These are phyloP conservation scores for Leptoteleia sp. DNA, from an alignment of 1,140 invertebrate species.

Conservation along the genomic window DNA sequence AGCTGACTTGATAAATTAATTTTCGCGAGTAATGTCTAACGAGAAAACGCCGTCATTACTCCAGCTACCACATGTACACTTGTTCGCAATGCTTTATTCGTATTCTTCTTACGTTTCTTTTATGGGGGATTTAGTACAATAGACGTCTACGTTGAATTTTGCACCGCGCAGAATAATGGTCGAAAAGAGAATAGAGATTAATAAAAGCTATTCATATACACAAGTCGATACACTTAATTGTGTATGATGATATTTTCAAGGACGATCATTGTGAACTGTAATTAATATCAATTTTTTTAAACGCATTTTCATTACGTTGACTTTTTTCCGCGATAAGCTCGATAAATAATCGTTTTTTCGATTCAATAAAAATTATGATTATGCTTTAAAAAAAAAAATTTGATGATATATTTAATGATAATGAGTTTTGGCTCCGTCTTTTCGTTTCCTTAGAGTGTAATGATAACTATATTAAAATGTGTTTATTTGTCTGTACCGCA, in stretches of 20 bases:
- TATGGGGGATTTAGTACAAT: slow-evolving; percentile 17
- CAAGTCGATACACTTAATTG: too few species aligned
- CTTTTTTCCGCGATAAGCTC: not conserved
- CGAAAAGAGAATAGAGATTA: too few species aligned
- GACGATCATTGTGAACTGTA: not conserved
- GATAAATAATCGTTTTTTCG: not conserved
- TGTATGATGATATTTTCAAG: not conserved
- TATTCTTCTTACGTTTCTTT: slow-evolving; percentile 14
- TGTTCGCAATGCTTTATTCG: not conserved
- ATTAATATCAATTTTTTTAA: not conserved
- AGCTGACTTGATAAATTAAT: slow-evolving; percentile 75
- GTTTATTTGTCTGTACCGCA: not conserved
- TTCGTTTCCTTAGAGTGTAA: not conserved
- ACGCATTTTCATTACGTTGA: not conserved
- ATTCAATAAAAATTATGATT: too few species aligned
- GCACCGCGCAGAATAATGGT: too few species aligned
- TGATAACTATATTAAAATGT: not conserved
- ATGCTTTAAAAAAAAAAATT: too few species aligned
- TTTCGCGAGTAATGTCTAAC: slow-evolving; percentile 76
- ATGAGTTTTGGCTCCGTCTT: too few species aligned
- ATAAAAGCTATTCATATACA: too few species aligned
- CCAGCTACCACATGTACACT: slow-evolving; percentile 26
- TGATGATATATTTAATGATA: too few species aligned
- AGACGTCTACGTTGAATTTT: too few species aligned
- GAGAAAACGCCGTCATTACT: slow-evolving; percentile 75